Evolutionary conservation across 2,113 vertebrate genomes (phyloP), one percentile per base, ranked within the genome.

Genomic region (Pomatostomus ruficeps): DNA sequence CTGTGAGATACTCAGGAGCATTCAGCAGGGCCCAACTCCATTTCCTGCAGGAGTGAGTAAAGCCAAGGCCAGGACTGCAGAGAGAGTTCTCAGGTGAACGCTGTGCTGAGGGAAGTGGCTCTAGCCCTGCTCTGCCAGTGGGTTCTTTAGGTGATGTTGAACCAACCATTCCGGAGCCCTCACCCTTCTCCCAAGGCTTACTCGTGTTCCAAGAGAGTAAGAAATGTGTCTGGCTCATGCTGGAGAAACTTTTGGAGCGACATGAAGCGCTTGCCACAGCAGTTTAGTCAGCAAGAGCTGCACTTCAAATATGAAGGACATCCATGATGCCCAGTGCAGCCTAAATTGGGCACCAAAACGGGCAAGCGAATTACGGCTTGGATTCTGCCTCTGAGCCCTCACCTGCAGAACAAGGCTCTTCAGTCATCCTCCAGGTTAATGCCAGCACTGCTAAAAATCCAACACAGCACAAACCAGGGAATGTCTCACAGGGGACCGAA

Each of bases 121-220:
- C 66, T 7, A 46, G 58, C 22, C 43, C 66, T 71, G 14, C 48
- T 48, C 57, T 58, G n/a, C 48, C 48, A 48, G 12, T 3, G 36
- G 10, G 14, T 21, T 79, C 62, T n/a, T 10, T 13, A 36, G 4
- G 2, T 9, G 25, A 28, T 3, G 10, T 19, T 21, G 18, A 82
- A 75, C 18, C 22, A 67, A 38, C 5, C 29, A 23, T 4, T 38
- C 46, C 15, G 62, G 14, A 17, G 3, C 2, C 15, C 22, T 12
- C 25, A 10, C 3, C 23, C 15, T 24, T 26, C 21, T 14, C 55
- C 17, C 51, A 73, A 21, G 0, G 0, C 46, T 62, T 23, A 29
- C 15, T 29, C 8, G 2, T 2, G 17, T 36, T 25, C 61, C 42
- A 36, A 52, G 16, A 45, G 17, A 57, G 15, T 11, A 33, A 49